These are phyloP conservation scores for Myodes glareolus DNA, from an alignment of 2,113 vertebrate genomes.

Conservation along the genomic window DNA sequence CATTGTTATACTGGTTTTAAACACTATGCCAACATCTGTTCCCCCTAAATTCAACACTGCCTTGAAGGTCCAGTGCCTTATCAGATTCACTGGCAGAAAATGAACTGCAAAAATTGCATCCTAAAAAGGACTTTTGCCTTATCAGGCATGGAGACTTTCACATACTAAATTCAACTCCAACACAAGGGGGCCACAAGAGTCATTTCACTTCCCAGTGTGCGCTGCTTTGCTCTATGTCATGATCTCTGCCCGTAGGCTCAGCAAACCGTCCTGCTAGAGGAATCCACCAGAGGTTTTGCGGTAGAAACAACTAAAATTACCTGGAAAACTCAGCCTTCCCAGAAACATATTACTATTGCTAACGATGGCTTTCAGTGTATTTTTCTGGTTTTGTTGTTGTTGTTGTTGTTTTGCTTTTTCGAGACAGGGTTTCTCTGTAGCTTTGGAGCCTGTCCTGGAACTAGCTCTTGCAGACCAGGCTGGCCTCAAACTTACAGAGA, in stretches of 20 bases:
- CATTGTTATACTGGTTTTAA: not conserved
- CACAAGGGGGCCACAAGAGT: not conserved
- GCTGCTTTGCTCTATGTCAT: not conserved
- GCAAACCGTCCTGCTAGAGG: not conserved
- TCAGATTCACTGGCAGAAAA: not conserved
- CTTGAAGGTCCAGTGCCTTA: not conserved
- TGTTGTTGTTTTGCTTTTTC: too few relatives aligned
- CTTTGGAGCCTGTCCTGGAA: too few relatives aligned
- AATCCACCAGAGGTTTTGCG: not conserved
- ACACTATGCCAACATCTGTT: not conserved
- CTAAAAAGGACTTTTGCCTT: not conserved
- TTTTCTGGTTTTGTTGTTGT: too few relatives aligned
- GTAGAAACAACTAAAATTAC: slow-evolving; percentile 1
- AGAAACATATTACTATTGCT: not conserved
- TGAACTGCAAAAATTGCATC: not conserved
- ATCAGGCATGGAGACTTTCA: not conserved
- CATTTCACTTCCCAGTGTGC: not conserved
- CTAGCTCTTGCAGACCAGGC: too few relatives aligned
- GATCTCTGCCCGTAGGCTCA: not conserved
- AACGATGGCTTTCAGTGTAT: too few relatives aligned
- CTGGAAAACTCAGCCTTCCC: not conserved
- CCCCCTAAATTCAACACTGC: not conserved
- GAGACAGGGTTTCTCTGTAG: too few relatives aligned
- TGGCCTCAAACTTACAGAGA: too few relatives aligned
- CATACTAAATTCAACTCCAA: not conserved